A percentile compares a stretch with the other conserved stretches of the same genome.
Conservation (phyloP, 2,113 vertebrate genomes). For the Daphoenositta chrysoptera region DNA sequence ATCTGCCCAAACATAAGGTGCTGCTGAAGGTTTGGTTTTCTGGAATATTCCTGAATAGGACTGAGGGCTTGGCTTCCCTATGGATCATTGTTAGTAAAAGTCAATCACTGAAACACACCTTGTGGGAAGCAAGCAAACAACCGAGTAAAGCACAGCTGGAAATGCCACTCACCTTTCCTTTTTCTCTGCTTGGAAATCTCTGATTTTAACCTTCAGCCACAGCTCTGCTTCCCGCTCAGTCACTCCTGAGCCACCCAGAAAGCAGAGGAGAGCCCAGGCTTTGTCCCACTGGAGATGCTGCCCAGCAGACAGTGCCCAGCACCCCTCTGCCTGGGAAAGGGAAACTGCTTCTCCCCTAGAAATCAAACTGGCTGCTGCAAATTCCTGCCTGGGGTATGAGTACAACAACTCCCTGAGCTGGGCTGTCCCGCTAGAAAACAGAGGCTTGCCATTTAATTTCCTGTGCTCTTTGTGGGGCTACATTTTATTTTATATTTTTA, state of each 20-base stretch:
- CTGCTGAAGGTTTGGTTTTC: background rate
- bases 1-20: background rate
- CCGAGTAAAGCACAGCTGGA: background rate
- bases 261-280: background rate
- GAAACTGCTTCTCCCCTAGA: background rate
- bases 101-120: background rate
- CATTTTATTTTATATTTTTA: background rate
- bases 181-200: background rate
- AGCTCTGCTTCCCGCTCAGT: background rate
- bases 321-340: accelerated
- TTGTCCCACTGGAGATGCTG: background rate
- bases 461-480: background rate
- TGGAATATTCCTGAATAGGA: background rate
- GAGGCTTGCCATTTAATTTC: conserved; percentile 19
- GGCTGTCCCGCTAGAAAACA: background rate
- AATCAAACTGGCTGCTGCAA: background rate
- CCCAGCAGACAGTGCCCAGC: background rate
- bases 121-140: background rate
- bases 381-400: background rate
- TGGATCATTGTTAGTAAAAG: background rate
- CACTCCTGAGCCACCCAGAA: background rate
- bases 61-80: background rate
- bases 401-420: background rate
- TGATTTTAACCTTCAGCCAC: accelerated
- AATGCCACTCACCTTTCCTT: background rate